phyloP scores from a whole-genome alignment of 2,113 vertebrate species.

The Calcarius ornatus region DNA sequence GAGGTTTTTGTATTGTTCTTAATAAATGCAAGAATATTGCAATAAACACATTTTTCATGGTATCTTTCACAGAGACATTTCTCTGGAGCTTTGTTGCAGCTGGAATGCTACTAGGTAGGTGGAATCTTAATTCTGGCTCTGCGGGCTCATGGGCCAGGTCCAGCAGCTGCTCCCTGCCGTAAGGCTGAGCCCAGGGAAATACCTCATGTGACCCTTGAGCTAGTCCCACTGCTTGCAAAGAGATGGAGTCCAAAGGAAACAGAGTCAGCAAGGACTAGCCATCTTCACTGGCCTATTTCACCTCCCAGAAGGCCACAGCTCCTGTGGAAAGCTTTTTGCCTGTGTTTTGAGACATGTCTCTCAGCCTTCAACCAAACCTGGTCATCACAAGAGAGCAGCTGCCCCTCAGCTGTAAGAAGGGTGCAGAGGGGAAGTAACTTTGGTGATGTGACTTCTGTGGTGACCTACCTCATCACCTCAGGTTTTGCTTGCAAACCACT shows the following conservation, averaged over 20 bases:
- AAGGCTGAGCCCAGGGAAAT: background rate
- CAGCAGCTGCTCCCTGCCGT: rapidly evolving
- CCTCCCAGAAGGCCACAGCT: background rate
- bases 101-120: background rate
- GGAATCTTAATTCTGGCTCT: background rate
- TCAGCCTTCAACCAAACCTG: background rate
- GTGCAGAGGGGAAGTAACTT: background rate
- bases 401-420: background rate
- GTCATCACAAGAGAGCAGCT: background rate
- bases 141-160: rapidly evolving
- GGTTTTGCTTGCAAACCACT: background rate
- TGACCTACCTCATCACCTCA: background rate
- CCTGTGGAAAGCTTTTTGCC: background rate
- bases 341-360: rapidly evolving
- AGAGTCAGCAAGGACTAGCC: background rate
- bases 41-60: background rate
- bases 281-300: background rate
- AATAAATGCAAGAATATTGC: background rate
- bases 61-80: background rate
- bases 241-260: background rate
- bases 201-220: rapidly evolving
- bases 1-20: background rate
- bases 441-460: background rate
- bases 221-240: background rate
- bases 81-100: background rate